phyloP scores from a whole-genome alignment of 2,888 invertebrate species.

The Neoitamus cyanurus region DNA sequence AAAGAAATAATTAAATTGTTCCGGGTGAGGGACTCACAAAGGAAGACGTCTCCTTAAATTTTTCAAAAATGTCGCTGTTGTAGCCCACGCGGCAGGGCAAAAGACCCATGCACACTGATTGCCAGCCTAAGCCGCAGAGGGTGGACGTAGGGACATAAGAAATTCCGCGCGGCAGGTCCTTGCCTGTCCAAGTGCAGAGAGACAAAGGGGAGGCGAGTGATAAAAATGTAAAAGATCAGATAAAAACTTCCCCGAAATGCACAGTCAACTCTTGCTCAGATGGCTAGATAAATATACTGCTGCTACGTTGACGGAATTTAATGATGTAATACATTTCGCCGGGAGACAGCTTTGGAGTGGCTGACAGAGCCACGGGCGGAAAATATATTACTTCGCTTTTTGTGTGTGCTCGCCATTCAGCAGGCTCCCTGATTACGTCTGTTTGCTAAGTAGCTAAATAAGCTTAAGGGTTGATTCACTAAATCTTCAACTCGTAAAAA shows the following conservation, averaged over 20 bases:
- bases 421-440: constrained; percentile 19
- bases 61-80: neutral
- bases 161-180: neutral
- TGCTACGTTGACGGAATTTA: constrained; percentile 47
- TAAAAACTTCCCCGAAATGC: constrained; percentile 7
- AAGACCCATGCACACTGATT: neutral
- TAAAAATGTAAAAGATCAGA: constrained; percentile 34
- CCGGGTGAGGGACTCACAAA: constrained; percentile 2
- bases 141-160: neutral
- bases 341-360: neutral
- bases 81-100: neutral
- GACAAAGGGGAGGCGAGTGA: neutral
- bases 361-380: neutral
- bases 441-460: constrained; percentile 35
- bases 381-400: constrained; percentile 19
- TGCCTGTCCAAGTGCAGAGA: neutral
- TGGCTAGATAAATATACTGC: constrained; percentile 45
- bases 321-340: constrained; percentile 43
- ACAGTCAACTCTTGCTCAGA: constrained; percentile 31
- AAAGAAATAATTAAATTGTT: constrained; percentile 33
- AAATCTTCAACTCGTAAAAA: constrained; percentile 27
- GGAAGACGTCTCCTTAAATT: neutral
- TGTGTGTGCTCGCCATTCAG: neutral
- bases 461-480: constrained; percentile 35
- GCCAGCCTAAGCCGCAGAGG: too few species aligned